Evolutionary conservation across 2,888 invertebrate genomes (phyloP), one percentile per base, ranked within the genome.

Genomic region (Adela reaumurella): DNA sequence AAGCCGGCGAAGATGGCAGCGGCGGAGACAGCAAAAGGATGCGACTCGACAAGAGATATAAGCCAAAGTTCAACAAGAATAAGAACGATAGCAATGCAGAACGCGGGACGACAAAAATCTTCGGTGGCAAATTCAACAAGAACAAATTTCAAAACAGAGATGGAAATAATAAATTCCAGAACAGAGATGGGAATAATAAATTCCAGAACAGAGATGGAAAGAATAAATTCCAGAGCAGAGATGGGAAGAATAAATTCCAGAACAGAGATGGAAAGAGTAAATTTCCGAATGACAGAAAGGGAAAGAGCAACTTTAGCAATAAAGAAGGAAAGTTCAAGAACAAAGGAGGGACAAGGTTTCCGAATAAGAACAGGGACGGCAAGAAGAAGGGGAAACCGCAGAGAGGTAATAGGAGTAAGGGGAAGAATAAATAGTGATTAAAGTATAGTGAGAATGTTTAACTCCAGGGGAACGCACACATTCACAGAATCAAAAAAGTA

Each of bases 11-110:
- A n/a, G 71, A 69, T 41, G 67, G 67, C 46, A 46, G 43, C 19
- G 61, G 64, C 35, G 60, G 78, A 49, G 77, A 77, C 2, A 74
- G 74, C 56, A 78, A 78, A 52, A 78, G 74, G 53, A 70, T 76
- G 70, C 60, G 74, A 46, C 57, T 76, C 50, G 76, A 78, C 51
- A 74, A 68, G 50, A 77, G 73, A 55, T 50, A 69, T 1, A 61
- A 70, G 54, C 74, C 72, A 57, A 74, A 74, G 53, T 74, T 62
- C 54, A 65, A 71, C 48, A 66, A 59, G 49, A 58, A 58, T 19
- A 59, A 62, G 50, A 59, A 60, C 17, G 49, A 50, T 0, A 52
- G 52, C n/a, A 55, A 54, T 19, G 2, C 54, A 53, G 6, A 42
- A 53, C 45, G 53, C 43, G 29, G 46, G 50, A 51, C 14, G n/a